phyloP scores from a whole-genome alignment of 2,888 invertebrate genomes.

The Trichopria drosophilae region DNA sequence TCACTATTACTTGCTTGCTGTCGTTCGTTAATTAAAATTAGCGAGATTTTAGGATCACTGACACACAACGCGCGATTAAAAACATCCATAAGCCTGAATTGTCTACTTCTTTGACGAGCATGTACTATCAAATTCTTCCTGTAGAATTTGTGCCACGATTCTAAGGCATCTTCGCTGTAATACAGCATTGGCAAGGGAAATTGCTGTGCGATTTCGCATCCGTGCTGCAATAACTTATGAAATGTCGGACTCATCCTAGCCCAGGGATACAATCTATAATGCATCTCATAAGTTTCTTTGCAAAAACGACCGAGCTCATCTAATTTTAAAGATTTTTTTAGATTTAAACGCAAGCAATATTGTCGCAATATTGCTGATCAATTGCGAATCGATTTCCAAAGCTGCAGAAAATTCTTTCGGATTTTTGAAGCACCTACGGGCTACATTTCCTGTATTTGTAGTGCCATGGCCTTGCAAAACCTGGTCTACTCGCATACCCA shows the following conservation, averaged over 20 bases:
- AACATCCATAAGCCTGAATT: neutral
- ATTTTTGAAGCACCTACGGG: conserved; percentile 7
- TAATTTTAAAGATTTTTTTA: conserved; percentile 3
- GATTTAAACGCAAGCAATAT: conserved; percentile 1
- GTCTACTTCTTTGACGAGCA: neutral
- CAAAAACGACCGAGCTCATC: neutral
- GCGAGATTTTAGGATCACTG: neutral
- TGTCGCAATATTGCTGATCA: neutral
- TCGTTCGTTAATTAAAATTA: neutral
- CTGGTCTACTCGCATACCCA: no score
- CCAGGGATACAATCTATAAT: no score
- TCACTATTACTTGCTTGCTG: neutral
- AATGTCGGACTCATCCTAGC: no score
- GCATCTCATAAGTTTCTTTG: neutral
- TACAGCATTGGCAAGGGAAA: no score
- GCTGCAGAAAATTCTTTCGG: neutral
- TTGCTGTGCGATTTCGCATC: no score
- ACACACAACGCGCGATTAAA: neutral
- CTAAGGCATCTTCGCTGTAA: neutral
- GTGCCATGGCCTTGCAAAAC: conserved; percentile 7
- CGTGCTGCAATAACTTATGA: no score
- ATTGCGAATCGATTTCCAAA: neutral
- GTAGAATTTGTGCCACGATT: no score
- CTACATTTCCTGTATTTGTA: conserved; percentile 12
- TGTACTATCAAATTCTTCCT: neutral